Percentiles rank a stretch among this genome's conserved stretches.
Conservation (phyloP, 92 coral and sea anemone species). For the Parazoanthus atlanticus region DNA sequence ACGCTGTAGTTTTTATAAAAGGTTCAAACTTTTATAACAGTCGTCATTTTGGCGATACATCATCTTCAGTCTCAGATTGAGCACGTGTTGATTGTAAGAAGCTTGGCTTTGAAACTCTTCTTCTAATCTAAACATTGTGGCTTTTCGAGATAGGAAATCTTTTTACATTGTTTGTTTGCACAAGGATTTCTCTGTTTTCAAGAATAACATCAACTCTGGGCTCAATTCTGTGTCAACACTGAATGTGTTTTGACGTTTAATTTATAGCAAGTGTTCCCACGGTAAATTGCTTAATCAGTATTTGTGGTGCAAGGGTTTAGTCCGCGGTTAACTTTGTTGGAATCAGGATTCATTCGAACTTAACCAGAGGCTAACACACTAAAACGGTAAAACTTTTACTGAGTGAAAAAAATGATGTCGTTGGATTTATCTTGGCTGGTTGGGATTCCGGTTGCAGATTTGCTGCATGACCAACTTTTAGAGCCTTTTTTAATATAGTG, state of each 20-base stretch:
- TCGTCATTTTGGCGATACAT: not conserved
- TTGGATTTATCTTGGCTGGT: too few relatives aligned
- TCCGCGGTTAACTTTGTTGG: too few relatives aligned
- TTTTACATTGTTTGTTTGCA: slow-evolving; percentile 11
- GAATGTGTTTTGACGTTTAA: not conserved
- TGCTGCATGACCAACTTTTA: too few relatives aligned
- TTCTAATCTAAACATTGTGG: slow-evolving; percentile 33
- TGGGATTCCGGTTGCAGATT: too few relatives aligned
- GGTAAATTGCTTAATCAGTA: too few relatives aligned
- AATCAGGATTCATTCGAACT: too few relatives aligned
- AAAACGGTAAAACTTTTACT: too few relatives aligned
- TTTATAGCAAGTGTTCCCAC: too few relatives aligned
- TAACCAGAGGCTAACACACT: too few relatives aligned
- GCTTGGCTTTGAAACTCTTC: not conserved
- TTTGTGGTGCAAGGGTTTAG: too few relatives aligned
- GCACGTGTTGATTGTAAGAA: not conserved
- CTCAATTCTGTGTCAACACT: slow-evolving; percentile 31
- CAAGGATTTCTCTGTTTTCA: slow-evolving; percentile 4
- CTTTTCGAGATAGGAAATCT: slow-evolving; percentile 6
- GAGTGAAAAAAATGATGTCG: too few relatives aligned
- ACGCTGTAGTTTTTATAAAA: not conserved
- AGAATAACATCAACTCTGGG: slow-evolving; percentile 29
- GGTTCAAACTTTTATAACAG: not conserved
- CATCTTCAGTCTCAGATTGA: not conserved
- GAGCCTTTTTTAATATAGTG: too few relatives aligned